These are phyloP conservation scores for Aphelenchoides besseyi DNA, from an alignment of 1,140 invertebrate species.

Conservation along the genomic window DNA sequence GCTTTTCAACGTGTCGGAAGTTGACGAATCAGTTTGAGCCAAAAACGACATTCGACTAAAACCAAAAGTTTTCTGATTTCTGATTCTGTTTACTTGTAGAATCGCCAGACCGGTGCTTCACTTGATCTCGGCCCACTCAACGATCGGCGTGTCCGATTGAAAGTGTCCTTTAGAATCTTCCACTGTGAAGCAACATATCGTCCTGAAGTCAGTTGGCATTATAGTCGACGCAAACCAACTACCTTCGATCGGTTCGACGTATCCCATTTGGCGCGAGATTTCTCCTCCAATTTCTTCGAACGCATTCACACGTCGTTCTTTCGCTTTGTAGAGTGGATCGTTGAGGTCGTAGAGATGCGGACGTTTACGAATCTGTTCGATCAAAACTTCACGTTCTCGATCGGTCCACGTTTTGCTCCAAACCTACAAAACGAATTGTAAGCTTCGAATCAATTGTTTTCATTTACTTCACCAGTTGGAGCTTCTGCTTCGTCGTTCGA, in stretches of 20 bases:
- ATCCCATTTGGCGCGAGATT: not conserved
- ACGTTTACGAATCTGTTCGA: slow-evolving; percentile 21
- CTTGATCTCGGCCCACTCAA: no score
- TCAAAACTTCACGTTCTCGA: slow-evolving; percentile 21
- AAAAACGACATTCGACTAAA: no score
- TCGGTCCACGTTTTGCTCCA: slow-evolving; percentile 24
- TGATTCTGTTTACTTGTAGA: no score
- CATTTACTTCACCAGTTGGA: not conserved
- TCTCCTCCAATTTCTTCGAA: slow-evolving; percentile 15
- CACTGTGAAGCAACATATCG: slow-evolving; percentile 18
- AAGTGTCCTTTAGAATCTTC: slow-evolving; percentile 26
- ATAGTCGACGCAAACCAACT: not conserved
- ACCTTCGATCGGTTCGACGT: slow-evolving; percentile 16
- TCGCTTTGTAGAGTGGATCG: slow-evolving; percentile 14
- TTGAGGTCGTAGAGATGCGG: slow-evolving; percentile 18
- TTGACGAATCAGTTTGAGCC: no score
- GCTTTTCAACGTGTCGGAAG: no score
- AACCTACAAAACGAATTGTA: not conserved
- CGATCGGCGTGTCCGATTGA: slow-evolving; percentile 18
- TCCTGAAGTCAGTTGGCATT: slow-evolving; percentile 6
- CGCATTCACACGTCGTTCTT: slow-evolving; percentile 22
- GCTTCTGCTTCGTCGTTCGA: not conserved
- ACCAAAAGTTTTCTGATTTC: no score
- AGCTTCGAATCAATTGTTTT: not conserved
- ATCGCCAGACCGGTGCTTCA: no score